Base-by-base conservation (phyloP, 1,140 invertebrate genomes). In the Charaxes varanes region DNA sequence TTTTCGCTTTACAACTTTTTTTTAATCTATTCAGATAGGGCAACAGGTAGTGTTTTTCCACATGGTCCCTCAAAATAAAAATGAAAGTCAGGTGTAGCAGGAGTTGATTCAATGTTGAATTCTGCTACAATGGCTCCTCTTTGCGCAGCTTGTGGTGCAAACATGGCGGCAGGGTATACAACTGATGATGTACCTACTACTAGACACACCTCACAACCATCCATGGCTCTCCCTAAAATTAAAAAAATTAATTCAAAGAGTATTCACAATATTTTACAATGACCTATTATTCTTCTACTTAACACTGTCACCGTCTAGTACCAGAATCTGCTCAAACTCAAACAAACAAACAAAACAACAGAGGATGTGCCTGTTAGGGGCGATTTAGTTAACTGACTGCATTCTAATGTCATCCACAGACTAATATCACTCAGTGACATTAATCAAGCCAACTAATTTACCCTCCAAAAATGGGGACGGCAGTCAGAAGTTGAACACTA, bases 151-250 rank as follows among this genome's bases (percentile, higher is more conserved):
- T 87, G 78, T 0, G 94, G 94, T 3, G 94, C 94, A 87, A 94
- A 96, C 90, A 93, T 93, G n/a, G 94, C 94, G n/a, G 94, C 94
- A 7, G 95, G 95, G 80, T 96, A 96, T 2, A 97, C 94, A 5
- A 95, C 88, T 1, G 93, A 95, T 11, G 94, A 96, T 7, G 94
- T 97, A 3, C 93, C 92, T 43, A 96, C 90, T 15, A 97, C 90
- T 13, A 97, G 74, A 63, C 93, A 96, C 4, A 94, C 69, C 69
- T 97, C 94, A 86, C 94, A 96, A 2, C 82, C 73, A 33, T 88
- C 83, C 32, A 96, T 82, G 44, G 89, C 88, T 27, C 85, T 54
- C 31, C 87, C 88, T 92, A 6, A 41, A 1, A 41, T 33, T 31
- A 26, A 28, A 3, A 16, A 19, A n/a, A 28, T n/a, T 17, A 4